Base-by-base conservation (phyloP, 2,888 invertebrate genomes). In the Dendrolimus pini region DNA sequence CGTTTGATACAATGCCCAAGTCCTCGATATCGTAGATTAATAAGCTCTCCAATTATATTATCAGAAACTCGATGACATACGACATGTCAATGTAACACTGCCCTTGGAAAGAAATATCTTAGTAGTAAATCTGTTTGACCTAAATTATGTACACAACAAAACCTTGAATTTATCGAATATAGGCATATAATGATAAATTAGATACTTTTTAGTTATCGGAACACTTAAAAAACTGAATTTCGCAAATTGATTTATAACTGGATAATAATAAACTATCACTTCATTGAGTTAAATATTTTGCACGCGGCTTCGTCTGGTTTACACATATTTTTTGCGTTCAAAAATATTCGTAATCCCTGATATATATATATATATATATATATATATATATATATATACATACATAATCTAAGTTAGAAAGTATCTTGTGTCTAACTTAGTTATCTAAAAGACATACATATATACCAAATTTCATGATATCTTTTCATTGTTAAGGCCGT, bases 101-200 rank as follows among this genome's bases (percentile, higher is more conserved):
- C 78, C 83, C 82, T 86, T 83, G 83, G 79, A 73, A 74, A 71
- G 69, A 71, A 75, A 72, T 83, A 83, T 81, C 83, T 72, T 67
- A 64, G 62, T 70, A 74, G 70, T 72, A 70, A 74, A 86, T 86
- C 85, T 78, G 75, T 71, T 68, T 86, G 88, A 88, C 89, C 87
- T 76, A 86, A 82, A 81, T 86, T 66, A 60, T 72, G 74, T 67
- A 71, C 68, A 73, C 9, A 76, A 75, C 70, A 71, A 72, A 87
- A 82, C 89, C 88, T 89, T 88, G 87, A 79, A 70, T 75, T 83
- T 82, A 88, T 88, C 84, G 77, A 79, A 68, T 74, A 69, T 67
- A 77, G 65, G 72, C 71, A 74, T 77, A 70, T 73, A 30, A 77
- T 62, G 72, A 75, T 75, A 76, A 72, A 67, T 30, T 12, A 47